Base-by-base conservation (phyloP, 1,140 invertebrate genomes). In the Ceratoteleas bidentatus region DNA sequence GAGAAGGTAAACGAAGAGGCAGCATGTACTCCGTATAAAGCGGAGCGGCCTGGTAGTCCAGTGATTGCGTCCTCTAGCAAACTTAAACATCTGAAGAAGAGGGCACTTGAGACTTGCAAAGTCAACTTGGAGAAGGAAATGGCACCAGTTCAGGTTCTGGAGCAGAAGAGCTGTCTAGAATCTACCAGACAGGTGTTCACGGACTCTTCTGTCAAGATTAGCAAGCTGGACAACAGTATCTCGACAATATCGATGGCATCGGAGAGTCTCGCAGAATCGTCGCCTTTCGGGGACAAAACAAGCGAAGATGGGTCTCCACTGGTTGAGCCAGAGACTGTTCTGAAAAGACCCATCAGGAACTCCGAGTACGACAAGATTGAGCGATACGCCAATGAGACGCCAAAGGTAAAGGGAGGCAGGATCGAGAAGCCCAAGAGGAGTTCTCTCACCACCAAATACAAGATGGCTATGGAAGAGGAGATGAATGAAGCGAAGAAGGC, bases 51-150 rank as follows among this genome's bases (percentile, higher is more conserved):
- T 34, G n/a, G 7, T 10, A 81, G 79, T 53, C 79, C 79, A 9
- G 52, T 76, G 16, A 64, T 81, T 38, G 45, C 79, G 8, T 81
- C 79, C 0, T 81, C 65, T 0, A 66, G 58, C 13, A 81, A 81
- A 50, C 13, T 66, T 0, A 81, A 81, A 36, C 52, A 40, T 32
- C 13, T 58, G 0, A 49, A 60, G 15, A 68, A n/a, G 43, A 36
- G 45, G 40, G 6, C 34, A 0, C 3, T 3, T 6, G 24, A 49
- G 4, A 10, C n/a, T 3, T 54, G 65, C 16, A 75, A 66, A 56
- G 9, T 10, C 2, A 76, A 76, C 24, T 15, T 72, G 13, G 60
- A 75, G 43, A 56, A 43, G 6, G 40, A 0, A n/a, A 43, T 43
- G n/a, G n/a, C 6, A 6, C 1, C n/a, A 43, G 9, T 43, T n/a